A percentile compares a stretch with the other conserved stretches of the same genome.
phyloP scores from a whole-genome alignment of 2,888 invertebrate genomes.

The Athalia circularis region DNA sequence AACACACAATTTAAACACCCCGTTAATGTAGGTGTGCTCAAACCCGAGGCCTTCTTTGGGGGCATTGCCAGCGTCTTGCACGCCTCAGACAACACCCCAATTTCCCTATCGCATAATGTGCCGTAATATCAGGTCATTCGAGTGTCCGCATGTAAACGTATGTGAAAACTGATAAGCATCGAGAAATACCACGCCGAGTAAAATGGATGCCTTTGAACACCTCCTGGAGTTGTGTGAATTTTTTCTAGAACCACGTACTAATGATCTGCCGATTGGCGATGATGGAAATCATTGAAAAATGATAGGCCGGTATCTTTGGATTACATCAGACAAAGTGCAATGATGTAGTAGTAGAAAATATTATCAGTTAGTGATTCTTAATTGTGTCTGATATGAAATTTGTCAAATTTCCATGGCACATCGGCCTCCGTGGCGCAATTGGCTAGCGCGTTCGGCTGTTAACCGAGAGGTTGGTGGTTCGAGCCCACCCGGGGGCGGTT shows the following conservation, averaged over 20 bases:
- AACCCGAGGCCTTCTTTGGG: slow-evolving; percentile 51
- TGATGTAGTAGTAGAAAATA: not conserved
- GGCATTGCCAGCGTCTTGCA: not conserved
- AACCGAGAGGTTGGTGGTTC: slow-evolving; percentile 99
- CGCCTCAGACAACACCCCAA: slow-evolving; percentile 27
- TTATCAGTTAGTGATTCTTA: too few relatives aligned
- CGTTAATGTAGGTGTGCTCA: slow-evolving; percentile 68
- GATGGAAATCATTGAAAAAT: too few relatives aligned
- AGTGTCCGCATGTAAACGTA: too few relatives aligned
- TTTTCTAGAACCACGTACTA: too few relatives aligned
- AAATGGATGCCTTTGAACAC: too few relatives aligned
- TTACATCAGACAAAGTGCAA: too few relatives aligned
- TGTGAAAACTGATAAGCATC: slow-evolving; percentile 2
- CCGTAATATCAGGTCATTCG: not conserved
- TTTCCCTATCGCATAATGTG: not conserved
- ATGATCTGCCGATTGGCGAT: too few relatives aligned
- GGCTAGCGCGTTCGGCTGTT: slow-evolving; percentile 99
- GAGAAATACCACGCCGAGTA: not conserved
- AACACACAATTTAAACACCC: slow-evolving; percentile 71
- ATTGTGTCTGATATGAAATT: not conserved
- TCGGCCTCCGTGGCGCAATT: slow-evolving; percentile 92
- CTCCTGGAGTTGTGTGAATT: too few relatives aligned
- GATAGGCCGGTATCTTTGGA: too few relatives aligned
- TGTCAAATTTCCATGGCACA: slow-evolving; percentile 37
- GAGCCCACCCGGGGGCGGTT: slow-evolving; percentile 95